Evolutionary conservation across 1,140 invertebrate species (phyloP).

Genomic region (Pseudomyrmex pallidus): DNA sequence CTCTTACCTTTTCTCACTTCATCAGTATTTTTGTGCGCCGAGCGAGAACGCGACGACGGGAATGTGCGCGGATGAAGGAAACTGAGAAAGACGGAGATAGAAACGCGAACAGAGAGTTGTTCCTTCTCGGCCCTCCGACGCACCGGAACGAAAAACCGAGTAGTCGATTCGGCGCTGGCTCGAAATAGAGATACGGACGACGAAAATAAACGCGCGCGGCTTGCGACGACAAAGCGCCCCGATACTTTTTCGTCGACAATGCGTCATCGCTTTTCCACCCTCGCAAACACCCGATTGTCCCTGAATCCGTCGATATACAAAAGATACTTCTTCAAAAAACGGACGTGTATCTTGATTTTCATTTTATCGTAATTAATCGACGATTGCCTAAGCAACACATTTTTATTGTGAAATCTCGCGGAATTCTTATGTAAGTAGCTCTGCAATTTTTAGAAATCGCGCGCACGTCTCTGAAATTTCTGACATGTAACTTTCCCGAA

Average conservation of each 20-base stretch:
- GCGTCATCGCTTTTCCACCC: not conserved
- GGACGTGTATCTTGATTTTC: too few relatives aligned
- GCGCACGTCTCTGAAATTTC: slow-evolving; percentile 18
- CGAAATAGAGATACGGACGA: slow-evolving; percentile 62
- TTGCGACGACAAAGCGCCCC: slow-evolving; percentile 58
- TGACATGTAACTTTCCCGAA: slow-evolving; percentile 34
- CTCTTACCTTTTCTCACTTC: slow-evolving; percentile 64
- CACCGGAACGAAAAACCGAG: slow-evolving; percentile 68
- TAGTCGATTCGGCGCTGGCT: slow-evolving; percentile 63
- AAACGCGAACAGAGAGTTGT: not conserved
- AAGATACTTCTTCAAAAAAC: not conserved
- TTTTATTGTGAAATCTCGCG: slow-evolving; percentile 16
- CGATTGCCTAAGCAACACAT: slow-evolving; percentile 5
- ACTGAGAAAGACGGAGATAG: slow-evolving; percentile 8
- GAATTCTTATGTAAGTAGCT: slow-evolving; percentile 17
- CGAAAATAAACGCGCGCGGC: slow-evolving; percentile 66
- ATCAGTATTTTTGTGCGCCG: slow-evolving; percentile 65
- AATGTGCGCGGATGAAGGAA: slow-evolving; percentile 5
- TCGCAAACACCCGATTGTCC: not conserved
- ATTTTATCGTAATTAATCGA: not conserved
- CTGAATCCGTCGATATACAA: not conserved
- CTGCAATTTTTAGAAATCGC: slow-evolving; percentile 56
- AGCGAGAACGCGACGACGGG: slow-evolving; percentile 14
- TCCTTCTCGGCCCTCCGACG: not conserved
- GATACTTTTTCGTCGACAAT: slow-evolving; percentile 36